These are phyloP conservation scores for Axis porcinus DNA, from an alignment of 2,113 vertebrate genomes.

Conservation along the genomic window DNA sequence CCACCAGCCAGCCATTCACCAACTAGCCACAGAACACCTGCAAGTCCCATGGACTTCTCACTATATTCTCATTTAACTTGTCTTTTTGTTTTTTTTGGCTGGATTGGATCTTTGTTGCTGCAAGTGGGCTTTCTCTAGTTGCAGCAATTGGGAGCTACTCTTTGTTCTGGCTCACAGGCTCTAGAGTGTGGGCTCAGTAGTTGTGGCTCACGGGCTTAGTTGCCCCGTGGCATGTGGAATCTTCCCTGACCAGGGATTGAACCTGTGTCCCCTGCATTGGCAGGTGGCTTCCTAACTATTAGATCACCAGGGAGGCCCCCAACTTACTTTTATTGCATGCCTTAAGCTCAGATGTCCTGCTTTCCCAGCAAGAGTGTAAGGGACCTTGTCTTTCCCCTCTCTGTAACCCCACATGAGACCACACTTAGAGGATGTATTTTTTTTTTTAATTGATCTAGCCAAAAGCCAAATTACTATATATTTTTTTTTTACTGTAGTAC, in stretches of 20 bases:
- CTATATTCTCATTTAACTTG: background rate
- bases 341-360: background rate
- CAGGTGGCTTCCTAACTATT: background rate
- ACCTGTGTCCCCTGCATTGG: background rate
- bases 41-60: background rate
- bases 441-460: background rate
- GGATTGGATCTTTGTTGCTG: background rate
- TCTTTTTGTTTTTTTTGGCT: background rate
- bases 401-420: background rate
- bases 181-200: background rate
- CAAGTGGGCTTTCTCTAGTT: background rate
- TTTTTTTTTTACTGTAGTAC: background rate
- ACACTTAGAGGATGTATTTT: background rate
- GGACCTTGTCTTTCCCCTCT: background rate
- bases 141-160: background rate
- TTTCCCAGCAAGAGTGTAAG: background rate
- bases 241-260: background rate
- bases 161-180: background rate
- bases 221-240: background rate
- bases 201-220: background rate
- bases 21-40: fast-evolving
- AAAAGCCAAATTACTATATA: background rate
- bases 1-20: background rate
- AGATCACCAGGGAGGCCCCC: background rate
- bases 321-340: background rate